Evolutionary conservation across 2,888 invertebrate species (phyloP).

Genomic region (Andrena trimmerana): DNA sequence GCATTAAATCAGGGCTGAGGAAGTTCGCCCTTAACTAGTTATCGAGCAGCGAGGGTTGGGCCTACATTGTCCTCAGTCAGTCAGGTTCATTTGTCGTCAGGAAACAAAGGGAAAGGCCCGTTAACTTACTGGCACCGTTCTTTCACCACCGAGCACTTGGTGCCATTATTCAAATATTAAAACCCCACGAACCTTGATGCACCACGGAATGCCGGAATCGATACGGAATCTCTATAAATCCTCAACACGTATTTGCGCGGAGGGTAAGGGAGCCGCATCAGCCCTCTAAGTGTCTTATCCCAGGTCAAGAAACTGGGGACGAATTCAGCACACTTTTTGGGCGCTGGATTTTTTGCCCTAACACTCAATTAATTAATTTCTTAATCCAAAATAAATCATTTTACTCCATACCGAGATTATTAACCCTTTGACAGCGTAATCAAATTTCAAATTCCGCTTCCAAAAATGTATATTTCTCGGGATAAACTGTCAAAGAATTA

Average conservation of each 20-base stretch:
- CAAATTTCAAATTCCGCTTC: too few relatives aligned
- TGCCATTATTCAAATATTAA: conserved; percentile 3
- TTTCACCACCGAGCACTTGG: not conserved
- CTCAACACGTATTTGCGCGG: not conserved
- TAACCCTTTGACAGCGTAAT: too few relatives aligned
- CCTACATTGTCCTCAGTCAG: conserved; percentile 20
- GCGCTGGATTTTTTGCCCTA: too few relatives aligned
- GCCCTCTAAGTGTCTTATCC: too few relatives aligned
- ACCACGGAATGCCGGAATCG: not conserved
- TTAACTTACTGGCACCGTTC: conserved; percentile 12
- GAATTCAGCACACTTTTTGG: too few relatives aligned
- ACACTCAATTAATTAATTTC: too few relatives aligned
- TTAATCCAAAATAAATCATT: too few relatives aligned
- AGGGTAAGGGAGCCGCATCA: too few relatives aligned
- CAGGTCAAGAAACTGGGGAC: too few relatives aligned
- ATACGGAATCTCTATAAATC: not conserved
- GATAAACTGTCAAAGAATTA: too few relatives aligned
- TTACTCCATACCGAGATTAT: too few relatives aligned
- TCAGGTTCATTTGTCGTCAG: conserved; percentile 24
- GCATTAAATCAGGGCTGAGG: conserved; percentile 44
- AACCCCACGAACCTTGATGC: not conserved
- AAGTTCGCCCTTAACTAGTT: conserved; percentile 47
- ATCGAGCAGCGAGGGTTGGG: conserved; percentile 19
- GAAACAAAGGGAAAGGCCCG: conserved; percentile 20
- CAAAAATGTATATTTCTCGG: too few relatives aligned